Conservation (phyloP, 2,888 invertebrate species). For the Unio delphinus region DNA sequence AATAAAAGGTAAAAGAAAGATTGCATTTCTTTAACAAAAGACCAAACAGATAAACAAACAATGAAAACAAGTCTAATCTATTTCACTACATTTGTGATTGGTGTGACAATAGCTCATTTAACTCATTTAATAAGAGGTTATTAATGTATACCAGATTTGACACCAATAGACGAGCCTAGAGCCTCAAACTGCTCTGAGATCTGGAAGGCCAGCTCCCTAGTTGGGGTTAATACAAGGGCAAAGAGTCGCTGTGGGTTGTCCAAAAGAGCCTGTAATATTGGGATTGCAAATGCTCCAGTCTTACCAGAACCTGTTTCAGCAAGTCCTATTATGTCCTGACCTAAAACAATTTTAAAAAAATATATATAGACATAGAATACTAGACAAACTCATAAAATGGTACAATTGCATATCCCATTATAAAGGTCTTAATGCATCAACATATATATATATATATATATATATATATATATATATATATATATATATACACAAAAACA, state of each 20-base stretch:
- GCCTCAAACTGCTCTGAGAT: slow-evolving; percentile 99
- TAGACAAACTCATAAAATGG: not conserved
- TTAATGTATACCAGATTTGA: slow-evolving; percentile 81
- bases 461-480: no score
- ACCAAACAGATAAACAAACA: no score
- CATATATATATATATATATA: no score
- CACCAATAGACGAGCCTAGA: slow-evolving; percentile 88
- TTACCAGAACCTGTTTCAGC: slow-evolving; percentile 96
- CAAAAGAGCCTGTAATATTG: slow-evolving; percentile 91
- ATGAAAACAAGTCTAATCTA: no score
- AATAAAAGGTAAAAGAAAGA: no score
- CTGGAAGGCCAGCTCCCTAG: slow-evolving; percentile 97
- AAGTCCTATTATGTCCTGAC: slow-evolving; percentile 84
- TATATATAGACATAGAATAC: not conserved
- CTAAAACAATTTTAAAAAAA: slow-evolving; percentile 72
- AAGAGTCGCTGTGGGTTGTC: slow-evolving; percentile 95
- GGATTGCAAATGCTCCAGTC: slow-evolving; percentile 97
- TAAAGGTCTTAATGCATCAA: not conserved
- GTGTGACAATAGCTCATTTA: no score
- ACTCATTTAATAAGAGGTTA: no score
- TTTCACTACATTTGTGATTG: no score
- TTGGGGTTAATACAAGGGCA: slow-evolving; percentile 87
- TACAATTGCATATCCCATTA: not conserved
- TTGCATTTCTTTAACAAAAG: no score
- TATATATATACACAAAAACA: no score